Evolutionary conservation across 2,797 vertebrate genomes (phyloP).

Genomic region (Characodon lateralis): DNA sequence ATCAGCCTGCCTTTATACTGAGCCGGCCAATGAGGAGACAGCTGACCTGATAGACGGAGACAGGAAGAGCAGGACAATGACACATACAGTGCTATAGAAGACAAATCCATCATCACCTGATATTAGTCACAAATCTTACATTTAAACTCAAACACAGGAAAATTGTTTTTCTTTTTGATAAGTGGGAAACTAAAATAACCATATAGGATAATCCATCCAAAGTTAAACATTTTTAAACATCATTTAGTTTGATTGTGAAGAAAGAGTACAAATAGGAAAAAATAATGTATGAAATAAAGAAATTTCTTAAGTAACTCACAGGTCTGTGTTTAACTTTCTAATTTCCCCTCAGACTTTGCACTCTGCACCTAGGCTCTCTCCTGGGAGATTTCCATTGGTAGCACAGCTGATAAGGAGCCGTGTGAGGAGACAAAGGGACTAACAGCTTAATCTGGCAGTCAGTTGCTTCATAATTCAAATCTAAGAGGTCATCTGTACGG

Average conservation of each 20-base stretch:
- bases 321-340: slow-evolving; percentile 25
- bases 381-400: slow-evolving; percentile 62
- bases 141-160: neutral
- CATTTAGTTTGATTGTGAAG: neutral
- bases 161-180: neutral
- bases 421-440: slow-evolving; percentile 40
- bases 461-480: slow-evolving; percentile 33
- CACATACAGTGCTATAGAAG: slow-evolving; percentile 8
- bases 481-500: slow-evolving; percentile 22
- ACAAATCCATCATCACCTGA: slow-evolving; percentile 10
- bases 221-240: neutral
- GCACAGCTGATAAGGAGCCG: slow-evolving; percentile 62
- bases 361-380: slow-evolving; percentile 51
- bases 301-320: slow-evolving; percentile 7
- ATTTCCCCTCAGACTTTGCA: slow-evolving; percentile 71
- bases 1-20: slow-evolving; percentile 65
- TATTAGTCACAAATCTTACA: slow-evolving; percentile 6
- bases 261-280: neutral
- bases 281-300: fast-evolving
- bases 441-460: slow-evolving; percentile 39
- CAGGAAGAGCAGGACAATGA: slow-evolving; percentile 44
- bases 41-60: slow-evolving; percentile 31
- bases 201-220: neutral
- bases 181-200: neutral
- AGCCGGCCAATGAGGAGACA: slow-evolving; percentile 56